These are phyloP conservation scores for Hyles euphorbiae DNA, from an alignment of 1,140 invertebrate genomes.

Conservation along the genomic window DNA sequence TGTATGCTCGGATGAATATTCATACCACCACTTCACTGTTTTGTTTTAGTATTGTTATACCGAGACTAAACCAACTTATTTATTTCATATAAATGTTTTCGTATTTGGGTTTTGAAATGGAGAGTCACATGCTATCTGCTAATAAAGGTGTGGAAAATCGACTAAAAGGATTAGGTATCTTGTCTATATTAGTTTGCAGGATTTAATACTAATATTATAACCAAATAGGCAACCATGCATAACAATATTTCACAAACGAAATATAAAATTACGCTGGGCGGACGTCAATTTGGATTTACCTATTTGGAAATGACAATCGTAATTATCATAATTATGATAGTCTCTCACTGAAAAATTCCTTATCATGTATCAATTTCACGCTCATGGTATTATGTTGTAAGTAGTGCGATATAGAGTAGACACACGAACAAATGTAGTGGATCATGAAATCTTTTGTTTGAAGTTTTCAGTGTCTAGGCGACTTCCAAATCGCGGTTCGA, in stretches of 20 bases:
- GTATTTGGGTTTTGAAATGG: constrained; percentile 1
- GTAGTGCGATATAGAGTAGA: no score
- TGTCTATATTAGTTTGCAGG: neutral
- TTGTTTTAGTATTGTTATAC: neutral
- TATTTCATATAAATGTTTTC: neutral
- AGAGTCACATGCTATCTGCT: constrained; percentile 1
- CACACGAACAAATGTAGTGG: neutral
- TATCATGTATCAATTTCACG: no score
- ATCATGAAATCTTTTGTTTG: constrained; percentile 5
- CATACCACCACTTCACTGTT: neutral
- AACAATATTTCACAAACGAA: no score
- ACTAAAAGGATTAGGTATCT: neutral
- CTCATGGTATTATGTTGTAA: no score
- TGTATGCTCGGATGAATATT: neutral
- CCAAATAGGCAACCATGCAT: constrained; percentile 2
- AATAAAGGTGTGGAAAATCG: neutral
- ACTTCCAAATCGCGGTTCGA: constrained; percentile 5
- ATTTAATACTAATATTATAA: neutral
- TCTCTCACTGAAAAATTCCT: no score
- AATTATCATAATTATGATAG: neutral
- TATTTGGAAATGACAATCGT: neutral
- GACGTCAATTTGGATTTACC: no score
- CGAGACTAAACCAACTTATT: neutral
- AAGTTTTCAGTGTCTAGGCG: constrained; percentile 23
- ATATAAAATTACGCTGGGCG: no score